Conservation (phyloP, 2,113 vertebrate genomes). For the Hippocampus mohnikei region DNA sequence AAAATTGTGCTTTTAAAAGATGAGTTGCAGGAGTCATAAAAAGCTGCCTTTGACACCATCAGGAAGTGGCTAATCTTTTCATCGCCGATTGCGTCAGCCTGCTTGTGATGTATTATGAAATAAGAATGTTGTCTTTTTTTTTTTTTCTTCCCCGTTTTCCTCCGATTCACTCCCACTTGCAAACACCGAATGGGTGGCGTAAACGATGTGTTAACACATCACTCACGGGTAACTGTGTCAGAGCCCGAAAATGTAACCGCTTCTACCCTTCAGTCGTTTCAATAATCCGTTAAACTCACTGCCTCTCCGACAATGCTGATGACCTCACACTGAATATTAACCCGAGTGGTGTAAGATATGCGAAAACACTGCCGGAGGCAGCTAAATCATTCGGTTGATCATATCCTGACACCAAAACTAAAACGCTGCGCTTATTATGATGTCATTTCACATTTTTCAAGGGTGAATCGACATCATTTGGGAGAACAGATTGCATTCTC, state of each 20-base stretch:
- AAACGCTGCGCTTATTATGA: neutral
- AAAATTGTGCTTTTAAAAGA: neutral
- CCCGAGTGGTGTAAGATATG: constrained; percentile 4
- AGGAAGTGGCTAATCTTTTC: constrained; percentile 2
- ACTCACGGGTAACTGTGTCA: neutral
- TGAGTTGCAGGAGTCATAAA: neutral
- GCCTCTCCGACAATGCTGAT: neutral
- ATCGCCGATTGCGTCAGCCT: neutral
- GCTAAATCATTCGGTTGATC: constrained; percentile 9
- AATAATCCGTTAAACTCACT: neutral
- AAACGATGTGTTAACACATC: neutral
- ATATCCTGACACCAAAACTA: neutral
- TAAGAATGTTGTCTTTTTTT: neutral
- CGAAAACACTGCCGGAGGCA: constrained; percentile 6
- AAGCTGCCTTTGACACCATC: neutral
- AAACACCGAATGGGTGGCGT: neutral
- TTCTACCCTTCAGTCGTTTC: neutral
- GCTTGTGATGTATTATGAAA: neutral
- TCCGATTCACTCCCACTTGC: neutral
- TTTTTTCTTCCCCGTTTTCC: neutral
- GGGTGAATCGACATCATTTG: neutral
- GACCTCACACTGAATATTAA: constrained; percentile 38
- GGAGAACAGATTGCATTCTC: neutral
- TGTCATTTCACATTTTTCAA: neutral
- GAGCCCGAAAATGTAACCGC: neutral